A percentile compares a stretch with the other conserved stretches of the same genome.
phyloP scores from a whole-genome alignment of 2,888 invertebrate genomes.

The Zygothrica quintamaculata region DNA sequence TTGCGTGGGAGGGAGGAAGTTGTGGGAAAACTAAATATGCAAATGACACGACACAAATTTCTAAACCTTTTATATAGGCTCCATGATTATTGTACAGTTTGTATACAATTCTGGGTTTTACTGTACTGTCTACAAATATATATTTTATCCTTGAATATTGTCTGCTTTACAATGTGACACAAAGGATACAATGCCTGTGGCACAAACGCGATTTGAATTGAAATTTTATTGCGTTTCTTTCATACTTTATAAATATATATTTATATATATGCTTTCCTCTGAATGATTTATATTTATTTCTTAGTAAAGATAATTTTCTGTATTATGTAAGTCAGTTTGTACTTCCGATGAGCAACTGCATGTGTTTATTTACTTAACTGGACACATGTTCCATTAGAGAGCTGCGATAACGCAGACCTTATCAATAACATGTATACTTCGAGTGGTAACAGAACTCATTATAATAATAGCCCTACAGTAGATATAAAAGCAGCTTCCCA shows the following conservation, averaged over 20 bases:
- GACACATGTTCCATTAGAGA: slow-evolving; percentile 19
- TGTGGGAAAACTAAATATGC: slow-evolving; percentile 55
- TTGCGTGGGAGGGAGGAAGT: too few species aligned
- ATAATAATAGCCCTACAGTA: slow-evolving; percentile 29
- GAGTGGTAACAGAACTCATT: slow-evolving; percentile 22
- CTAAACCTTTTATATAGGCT: slow-evolving; percentile 28
- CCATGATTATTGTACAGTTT: too few species aligned
- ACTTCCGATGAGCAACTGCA: neutral
- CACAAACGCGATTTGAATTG: neutral
- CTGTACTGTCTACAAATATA: too few species aligned
- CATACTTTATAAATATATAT: too few species aligned
- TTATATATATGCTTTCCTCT: too few species aligned
- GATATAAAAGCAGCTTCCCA: slow-evolving; percentile 1
- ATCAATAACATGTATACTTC: slow-evolving; percentile 15
- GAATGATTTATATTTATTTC: too few species aligned
- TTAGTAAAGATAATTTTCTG: neutral
- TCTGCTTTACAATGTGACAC: slow-evolving; percentile 3
- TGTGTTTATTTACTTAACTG: slow-evolving; percentile 20
- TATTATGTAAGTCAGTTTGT: too few species aligned
- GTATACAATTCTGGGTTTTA: too few species aligned
- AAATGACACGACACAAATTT: slow-evolving; percentile 57
- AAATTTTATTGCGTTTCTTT: too few species aligned
- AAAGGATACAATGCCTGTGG: neutral
- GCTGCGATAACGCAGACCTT: slow-evolving; percentile 7
- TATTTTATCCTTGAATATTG: too few species aligned